Base-by-base conservation (phyloP, 2,888 invertebrate genomes). In the Leptinotarsa juncta region DNA sequence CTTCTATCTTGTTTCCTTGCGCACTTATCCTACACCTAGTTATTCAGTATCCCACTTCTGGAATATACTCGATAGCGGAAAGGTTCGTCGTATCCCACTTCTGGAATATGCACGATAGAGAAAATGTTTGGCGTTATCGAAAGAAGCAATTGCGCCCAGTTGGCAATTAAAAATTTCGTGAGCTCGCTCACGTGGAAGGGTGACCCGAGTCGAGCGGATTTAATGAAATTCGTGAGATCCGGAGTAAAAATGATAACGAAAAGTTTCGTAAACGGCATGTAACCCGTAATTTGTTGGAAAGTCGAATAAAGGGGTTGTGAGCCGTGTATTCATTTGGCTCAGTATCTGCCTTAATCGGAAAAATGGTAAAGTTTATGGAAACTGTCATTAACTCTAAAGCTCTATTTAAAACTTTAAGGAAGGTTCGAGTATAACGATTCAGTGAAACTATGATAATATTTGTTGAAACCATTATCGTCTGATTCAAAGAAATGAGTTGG, bases 171-270 rank as follows among this genome's bases (percentile, higher is more conserved):
- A 62, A 62, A 62, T 62, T 62, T 14, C 0, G 32, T 32, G 62
- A 42, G 42, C n/a, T 62, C 42, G 42, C n/a, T 62, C 62, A 15
- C n/a, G 32, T 62, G 62, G 62, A 26, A 62, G 16, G 26, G 26
- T 12, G 60, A 53, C 20, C 57, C 15, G 18, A 62, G 42, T 62
- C 7, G 26, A 32, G 62, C 15, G 26, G 23, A 26, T 60, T n/a
- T 60, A 60, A 60, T 60, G 18, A 62, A 62, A n/a, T 62, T 62
- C 7, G n/a, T 12, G 62, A 42, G 42, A 15, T 18, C 62, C 26
- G n/a, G 32, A 18, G n/a, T 57, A 42, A 62, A 62, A 62, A 62
- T 62, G 42, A 62, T 62, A 62, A 60, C 60, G 26, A 60, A 62
- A n/a, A 62, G 62, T 62, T 62, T 62, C 42, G 42, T 62, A 10